Conservation (phyloP, 2,113 vertebrate genomes). For the Pachycephala philippinensis region DNA sequence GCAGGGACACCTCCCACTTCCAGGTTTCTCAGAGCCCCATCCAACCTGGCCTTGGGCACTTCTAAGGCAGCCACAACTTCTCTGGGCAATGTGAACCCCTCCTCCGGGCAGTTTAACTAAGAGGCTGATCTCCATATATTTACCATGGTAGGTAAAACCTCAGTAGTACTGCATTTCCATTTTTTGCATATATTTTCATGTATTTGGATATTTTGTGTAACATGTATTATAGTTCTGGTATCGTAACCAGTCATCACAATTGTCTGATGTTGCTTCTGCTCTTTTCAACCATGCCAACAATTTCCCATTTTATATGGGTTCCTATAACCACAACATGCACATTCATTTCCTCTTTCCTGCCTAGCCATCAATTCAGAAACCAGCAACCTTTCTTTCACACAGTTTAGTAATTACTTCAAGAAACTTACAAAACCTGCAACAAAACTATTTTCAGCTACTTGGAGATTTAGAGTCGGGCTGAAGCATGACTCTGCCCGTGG, state of each 20-base stretch:
- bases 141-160: background rate
- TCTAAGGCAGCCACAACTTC: background rate
- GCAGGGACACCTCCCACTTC: too few species aligned
- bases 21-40: background rate
- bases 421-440: background rate
- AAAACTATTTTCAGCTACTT: background rate
- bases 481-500: rapidly evolving
- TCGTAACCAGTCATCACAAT: background rate
- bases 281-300: background rate
- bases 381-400: background rate
- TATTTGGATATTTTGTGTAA: background rate
- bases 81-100: background rate
- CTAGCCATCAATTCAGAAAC: background rate
- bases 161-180: background rate
- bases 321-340: background rate
- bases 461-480: background rate
- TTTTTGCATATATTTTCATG: background rate
- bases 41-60: background rate
- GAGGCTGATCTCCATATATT: background rate
- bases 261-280: background rate
- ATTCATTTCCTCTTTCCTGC: background rate
- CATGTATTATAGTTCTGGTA: background rate
- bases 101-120: background rate
- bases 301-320: background rate
- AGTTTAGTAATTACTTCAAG: background rate